Base-by-base conservation (phyloP, 2,888 invertebrate genomes). In the Philereme vetulata region DNA sequence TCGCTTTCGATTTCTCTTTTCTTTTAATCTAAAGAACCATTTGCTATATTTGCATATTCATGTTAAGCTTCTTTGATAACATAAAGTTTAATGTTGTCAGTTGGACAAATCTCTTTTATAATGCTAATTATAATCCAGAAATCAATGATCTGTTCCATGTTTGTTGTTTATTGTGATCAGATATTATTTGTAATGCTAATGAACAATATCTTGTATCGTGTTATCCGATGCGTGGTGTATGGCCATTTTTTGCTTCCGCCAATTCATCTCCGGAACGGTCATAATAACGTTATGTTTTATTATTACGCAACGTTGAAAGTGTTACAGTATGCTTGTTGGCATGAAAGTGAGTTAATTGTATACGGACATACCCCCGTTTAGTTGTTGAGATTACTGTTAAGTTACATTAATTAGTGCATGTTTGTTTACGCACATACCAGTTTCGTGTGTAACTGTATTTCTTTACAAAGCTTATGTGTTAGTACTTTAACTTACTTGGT, bases 261-360 rank as follows among this genome's bases (percentile, higher is more conserved):
- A 70, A 65, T 62, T 72, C 64, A 63, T 66, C 69, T 77, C 73
- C 79, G 81, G 73, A 76, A 81, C 81, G 75, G 61, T n/a, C 49
- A 48, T 51, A 75, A 71, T 74, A 74, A 72, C 70, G 77, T 79
- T 78, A 66, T 69, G 65, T 75, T 71, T 68, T 67, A 64, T 54
- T 56, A 62, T 66, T 66, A 81, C 80, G 77, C 81, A 84, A 89
- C 69, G 62, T 67, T 44, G 83, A 86, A 86, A 85, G 83, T 84
- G 85, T 82, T 75, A 78, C 76, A 78, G 70, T 81, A 80, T 78
- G 82, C 77, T 60, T 67, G 70, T 70, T 71, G 78, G 72, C 79
- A 78, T 80, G 90, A 90, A 87, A 90, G 89, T 81, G 86, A 90
- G 84, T 85, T 87, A 85, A 85, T 86, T 75, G 67, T 72, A 80